phyloP scores from a whole-genome alignment of 2,888 invertebrate genomes.

The Eupithecia tripunctaria region DNA sequence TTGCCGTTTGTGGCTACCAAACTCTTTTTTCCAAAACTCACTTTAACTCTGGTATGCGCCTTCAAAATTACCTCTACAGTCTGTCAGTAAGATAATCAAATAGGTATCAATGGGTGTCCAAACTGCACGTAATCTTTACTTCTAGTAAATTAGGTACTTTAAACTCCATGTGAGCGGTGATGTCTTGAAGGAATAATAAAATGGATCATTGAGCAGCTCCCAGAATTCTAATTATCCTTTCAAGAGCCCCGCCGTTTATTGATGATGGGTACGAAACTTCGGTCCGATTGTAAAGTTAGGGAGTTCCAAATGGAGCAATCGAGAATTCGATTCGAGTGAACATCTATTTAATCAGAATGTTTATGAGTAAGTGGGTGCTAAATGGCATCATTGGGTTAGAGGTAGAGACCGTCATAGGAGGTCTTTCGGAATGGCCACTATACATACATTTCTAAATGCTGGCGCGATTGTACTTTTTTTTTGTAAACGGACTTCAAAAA shows the following conservation, averaged over 20 bases:
- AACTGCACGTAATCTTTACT: neutral
- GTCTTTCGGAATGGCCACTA: neutral
- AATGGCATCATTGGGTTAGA: neutral
- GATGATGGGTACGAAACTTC: conserved; percentile 7
- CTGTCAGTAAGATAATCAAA: neutral
- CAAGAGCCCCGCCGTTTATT: conserved; percentile 22
- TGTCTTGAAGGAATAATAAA: conserved; percentile 24
- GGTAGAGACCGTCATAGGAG: neutral
- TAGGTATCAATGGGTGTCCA: neutral
- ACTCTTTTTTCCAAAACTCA: too few relatives aligned
- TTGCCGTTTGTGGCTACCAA: too few relatives aligned
- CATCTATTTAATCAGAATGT: conserved; percentile 15
- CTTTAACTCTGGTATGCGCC: too few relatives aligned
- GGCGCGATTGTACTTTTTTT: too few relatives aligned
- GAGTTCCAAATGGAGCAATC: conserved; percentile 2
- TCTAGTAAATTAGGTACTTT: neutral
- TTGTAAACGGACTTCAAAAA: too few relatives aligned
- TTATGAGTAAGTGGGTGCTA: conserved; percentile 8
- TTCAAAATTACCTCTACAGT: neutral
- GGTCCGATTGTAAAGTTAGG: neutral
- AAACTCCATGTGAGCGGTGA: conserved; percentile 19
- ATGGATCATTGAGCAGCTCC: conserved; percentile 11
- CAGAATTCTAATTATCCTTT: conserved; percentile 20
- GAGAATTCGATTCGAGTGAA: conserved; percentile 18
- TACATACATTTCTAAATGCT: too few relatives aligned